Base-by-base conservation (phyloP, 2,797 vertebrate species). In the Phalanger gymnotis region DNA sequence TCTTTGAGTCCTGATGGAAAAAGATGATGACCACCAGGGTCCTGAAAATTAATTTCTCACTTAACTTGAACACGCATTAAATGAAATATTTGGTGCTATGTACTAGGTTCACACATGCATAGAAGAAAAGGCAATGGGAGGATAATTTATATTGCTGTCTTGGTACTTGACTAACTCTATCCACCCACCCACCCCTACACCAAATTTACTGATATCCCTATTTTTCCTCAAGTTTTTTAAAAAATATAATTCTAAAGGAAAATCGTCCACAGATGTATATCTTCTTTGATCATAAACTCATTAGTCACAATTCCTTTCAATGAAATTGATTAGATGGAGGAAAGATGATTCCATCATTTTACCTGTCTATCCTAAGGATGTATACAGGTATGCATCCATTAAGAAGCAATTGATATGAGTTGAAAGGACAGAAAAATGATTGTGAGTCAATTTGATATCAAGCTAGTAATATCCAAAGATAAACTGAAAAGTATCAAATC, bases 31-130 rank as follows among this genome's bases (percentile, higher is more conserved):
- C 73, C 73, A 81, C 40, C 40, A 81, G 40, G 73, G 73, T 13
- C 53, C 22, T 91, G 90, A 96, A 94, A 90, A 55, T 90, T 25
- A 92, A 54, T 90, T 94, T 94, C 19, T 61, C 27, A 51, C 57
- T 92, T 95, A 92, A 34, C 40, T 47, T n/a, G 92, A 47, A 91
- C 92, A 95, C 56, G n/a, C 27, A 90, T 92, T 96, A 61, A 90
- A 92, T 90, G 34, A 95, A 93, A 91, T 95, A 54, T 91, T 90
- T 92, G 73, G 81, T 94, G 92, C 25, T 93, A 51, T 92, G 31
- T 90, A 94, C 27, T 22, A 12, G 16, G 92, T 14, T 93, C 30
- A 53, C 51, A 66, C 90, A 51, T 52, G 89, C 10, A 53, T 89
- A 54, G n/a, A 92, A 92, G 56, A 30, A 57, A 51, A 54, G 25